Conservation (phyloP, 2,888 invertebrate genomes). For the Coelopa pilipes region DNA sequence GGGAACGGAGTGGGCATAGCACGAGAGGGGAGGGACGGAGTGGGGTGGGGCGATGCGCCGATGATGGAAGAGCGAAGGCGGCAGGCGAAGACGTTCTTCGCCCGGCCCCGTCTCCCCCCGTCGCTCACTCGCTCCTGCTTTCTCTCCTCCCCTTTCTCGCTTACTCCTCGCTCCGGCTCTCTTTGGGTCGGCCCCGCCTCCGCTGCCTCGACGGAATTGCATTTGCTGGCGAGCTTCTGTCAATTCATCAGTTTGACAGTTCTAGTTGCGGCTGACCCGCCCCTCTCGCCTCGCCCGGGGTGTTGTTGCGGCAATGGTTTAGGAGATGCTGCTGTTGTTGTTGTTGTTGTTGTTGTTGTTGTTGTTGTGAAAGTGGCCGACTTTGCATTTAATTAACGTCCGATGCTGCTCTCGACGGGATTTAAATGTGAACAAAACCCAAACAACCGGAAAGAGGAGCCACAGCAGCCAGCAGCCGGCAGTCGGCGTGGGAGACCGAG, state of each 20-base stretch:
- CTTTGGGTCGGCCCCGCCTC: too few species aligned
- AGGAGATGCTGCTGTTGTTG: not conserved
- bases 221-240: conserved; percentile 19
- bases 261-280: not conserved
- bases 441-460: not conserved
- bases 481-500: not conserved
- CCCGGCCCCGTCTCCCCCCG: not conserved
- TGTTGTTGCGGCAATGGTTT: too few species aligned
- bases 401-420: conserved; percentile 4
- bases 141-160: too few species aligned
- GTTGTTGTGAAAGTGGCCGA: not conserved
- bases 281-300: too few species aligned
- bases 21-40: not conserved
- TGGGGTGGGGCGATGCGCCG: too few species aligned
- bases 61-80: not conserved
- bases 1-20: not conserved
- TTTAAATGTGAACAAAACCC: not conserved
- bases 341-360: not conserved
- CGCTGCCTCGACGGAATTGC: not conserved
- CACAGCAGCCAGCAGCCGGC: too few species aligned
- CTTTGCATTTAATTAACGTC: conserved; percentile 12
- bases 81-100: not conserved
- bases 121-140: not conserved
- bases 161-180: too few species aligned
- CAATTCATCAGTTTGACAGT: conserved; percentile 22